Conservation (phyloP, 2,888 invertebrate species). For the Euspilapteryx auroguttella region DNA sequence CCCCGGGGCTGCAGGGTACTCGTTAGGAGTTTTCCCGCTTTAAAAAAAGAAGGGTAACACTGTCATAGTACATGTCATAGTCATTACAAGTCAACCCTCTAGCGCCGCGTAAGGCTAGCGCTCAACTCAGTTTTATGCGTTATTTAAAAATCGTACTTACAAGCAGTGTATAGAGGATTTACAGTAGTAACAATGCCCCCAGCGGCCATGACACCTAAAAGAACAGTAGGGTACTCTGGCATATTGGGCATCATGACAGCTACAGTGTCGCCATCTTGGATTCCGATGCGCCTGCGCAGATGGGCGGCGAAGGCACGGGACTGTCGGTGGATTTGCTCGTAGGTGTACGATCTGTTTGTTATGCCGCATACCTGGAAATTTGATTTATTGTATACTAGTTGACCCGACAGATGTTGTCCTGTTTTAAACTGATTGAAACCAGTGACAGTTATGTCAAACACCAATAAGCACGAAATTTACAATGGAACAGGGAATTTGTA, state of each 20-base stretch:
- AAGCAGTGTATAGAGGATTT: constrained; percentile 66
- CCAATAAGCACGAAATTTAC: constrained; percentile 3
- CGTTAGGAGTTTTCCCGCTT: too few relatives aligned
- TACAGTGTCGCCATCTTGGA: constrained; percentile 61
- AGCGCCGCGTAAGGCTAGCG: too few relatives aligned
- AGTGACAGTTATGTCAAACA: too few relatives aligned
- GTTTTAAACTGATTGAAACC: too few relatives aligned
- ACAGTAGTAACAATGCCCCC: constrained; percentile 65
- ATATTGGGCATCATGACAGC: constrained; percentile 67
- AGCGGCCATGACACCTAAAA: constrained; percentile 63
- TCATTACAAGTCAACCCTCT: neutral
- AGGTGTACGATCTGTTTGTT: constrained; percentile 14
- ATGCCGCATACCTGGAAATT: constrained; percentile 14
- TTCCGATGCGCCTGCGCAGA: constrained; percentile 59
- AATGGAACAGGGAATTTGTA: neutral
- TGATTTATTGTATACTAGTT: too few relatives aligned
- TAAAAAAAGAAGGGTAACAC: too few relatives aligned
- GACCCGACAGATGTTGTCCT: too few relatives aligned
- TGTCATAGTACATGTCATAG: too few relatives aligned
- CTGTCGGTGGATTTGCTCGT: constrained; percentile 36
- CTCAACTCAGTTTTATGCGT: neutral
- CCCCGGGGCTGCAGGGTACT: too few relatives aligned
- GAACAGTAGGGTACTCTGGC: constrained; percentile 65
- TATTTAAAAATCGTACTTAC: constrained; percentile 15
- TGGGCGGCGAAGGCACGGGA: constrained; percentile 57